Base-by-base conservation (phyloP, 2,888 invertebrate genomes). In the Alsophila aescularia region DNA sequence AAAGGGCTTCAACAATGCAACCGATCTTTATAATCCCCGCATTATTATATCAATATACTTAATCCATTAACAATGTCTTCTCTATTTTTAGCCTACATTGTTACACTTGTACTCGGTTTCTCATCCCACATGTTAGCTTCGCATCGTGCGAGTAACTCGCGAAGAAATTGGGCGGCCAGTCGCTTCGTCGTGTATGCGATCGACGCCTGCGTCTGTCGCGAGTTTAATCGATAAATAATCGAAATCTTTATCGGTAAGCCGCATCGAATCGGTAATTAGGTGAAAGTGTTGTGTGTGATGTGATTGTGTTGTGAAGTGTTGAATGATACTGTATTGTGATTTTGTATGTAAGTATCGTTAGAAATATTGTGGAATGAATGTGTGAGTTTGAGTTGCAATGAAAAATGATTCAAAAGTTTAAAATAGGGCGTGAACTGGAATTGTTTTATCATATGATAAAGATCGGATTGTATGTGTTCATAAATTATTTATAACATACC, bases 141-240 rank as follows among this genome's bases (percentile, higher is more conserved):
- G 69, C 24, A 24, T 24, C 24, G 24, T 6, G 24, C 67, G 67
- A 67, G 68, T 73, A 73, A 71, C 71, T 75, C 69, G 76, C 70
- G 63, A 80, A 79, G 83, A 79, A 80, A 83, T 86, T 82, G 73
- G 81, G 78, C 77, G 76, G 80, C 71, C 86, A 87, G 88, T 87
- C 75, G 76, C 60, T 72, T 60, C 79, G 77, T 63, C 78, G 88
- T 81, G 78, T 74, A 79, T 75, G 81, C 72, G 75, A 73, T 73
- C 74, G 79, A 67, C 82, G 85, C 81, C 66, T 79, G 85, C 83
- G 82, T 69, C 58, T 60, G 54, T 63, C 49, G 60, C 35, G 24
- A 21, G 43, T 43, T 60, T 43, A 43, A 52, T 60, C 58, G 58
- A 52, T 52, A 52, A 42, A 34, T 52, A 39, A 54, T 63, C 57